Conservation (phyloP, 2,888 invertebrate species). For the Ormyrus rosae region DNA sequence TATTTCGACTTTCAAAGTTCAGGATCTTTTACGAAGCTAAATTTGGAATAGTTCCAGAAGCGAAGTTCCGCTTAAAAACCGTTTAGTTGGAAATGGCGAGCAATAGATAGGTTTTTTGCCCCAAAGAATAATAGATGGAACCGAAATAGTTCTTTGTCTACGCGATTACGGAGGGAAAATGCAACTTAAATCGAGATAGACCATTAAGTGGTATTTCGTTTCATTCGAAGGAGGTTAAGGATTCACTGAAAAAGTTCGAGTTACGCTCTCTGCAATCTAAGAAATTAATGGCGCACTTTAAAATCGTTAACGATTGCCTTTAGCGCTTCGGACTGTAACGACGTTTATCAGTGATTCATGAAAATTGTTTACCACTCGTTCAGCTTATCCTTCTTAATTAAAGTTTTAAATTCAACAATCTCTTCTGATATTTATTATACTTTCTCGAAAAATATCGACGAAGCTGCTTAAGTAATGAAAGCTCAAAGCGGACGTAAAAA, state of each 20-base stretch:
- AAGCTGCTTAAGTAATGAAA: too few species aligned
- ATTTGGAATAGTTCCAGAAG: too few species aligned
- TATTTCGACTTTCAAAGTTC: too few species aligned
- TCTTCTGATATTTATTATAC: too few species aligned
- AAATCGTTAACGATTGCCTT: slow-evolving; percentile 22
- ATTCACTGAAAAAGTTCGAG: slow-evolving; percentile 9
- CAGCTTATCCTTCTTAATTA: not conserved
- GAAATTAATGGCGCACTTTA: slow-evolving; percentile 21
- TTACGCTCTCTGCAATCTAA: slow-evolving; percentile 2
- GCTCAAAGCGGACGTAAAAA: too few species aligned
- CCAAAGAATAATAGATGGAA: too few species aligned
- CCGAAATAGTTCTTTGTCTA: not conserved
- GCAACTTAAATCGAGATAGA: not conserved
- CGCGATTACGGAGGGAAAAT: not conserved
- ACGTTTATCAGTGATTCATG: slow-evolving; percentile 33
- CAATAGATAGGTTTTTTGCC: too few species aligned
- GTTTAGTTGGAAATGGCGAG: too few species aligned
- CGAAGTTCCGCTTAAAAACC: too few species aligned
- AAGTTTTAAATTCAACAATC: too few species aligned
- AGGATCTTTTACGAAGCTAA: too few species aligned
- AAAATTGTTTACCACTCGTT: not conserved
- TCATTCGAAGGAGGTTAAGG: not conserved
- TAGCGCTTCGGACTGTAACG: not conserved
- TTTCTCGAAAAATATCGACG: too few species aligned
- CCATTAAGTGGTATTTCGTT: not conserved